Percentiles rank a stretch among this genome's conserved stretches.
Evolutionary conservation across 2,888 invertebrate species (phyloP).

Genomic region (Desoria tigrina): DNA sequence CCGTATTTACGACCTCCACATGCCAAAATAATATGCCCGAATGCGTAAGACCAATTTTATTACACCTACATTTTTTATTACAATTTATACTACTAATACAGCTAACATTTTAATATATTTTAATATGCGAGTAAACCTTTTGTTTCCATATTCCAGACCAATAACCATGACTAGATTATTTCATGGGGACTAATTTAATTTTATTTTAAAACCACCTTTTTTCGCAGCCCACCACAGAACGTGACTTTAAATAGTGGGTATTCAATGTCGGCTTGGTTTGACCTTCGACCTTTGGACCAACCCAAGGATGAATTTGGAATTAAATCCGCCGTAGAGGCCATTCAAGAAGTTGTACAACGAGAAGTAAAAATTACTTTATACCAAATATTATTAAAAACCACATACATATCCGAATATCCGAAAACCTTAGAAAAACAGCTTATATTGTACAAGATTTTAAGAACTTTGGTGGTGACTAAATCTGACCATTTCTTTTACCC

Average conservation of each 20-base stretch:
- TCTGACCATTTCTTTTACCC: too few species aligned
- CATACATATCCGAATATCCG: not conserved
- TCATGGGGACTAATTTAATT: too few species aligned
- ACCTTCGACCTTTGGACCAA: constrained; percentile 79
- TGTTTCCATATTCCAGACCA: too few species aligned
- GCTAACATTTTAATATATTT: too few species aligned
- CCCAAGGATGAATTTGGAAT: constrained; percentile 85
- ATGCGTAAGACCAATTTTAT: too few species aligned
- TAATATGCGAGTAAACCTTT: not conserved
- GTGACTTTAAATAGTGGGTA: constrained; percentile 86
- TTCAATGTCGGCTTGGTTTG: constrained; percentile 91
- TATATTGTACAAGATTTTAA: too few species aligned
- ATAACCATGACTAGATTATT: too few species aligned
- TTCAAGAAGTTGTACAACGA: constrained; percentile 37
- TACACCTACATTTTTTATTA: too few species aligned
- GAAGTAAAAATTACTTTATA: constrained; percentile 34
- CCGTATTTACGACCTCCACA: constrained; percentile 76
- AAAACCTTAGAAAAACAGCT: not conserved
- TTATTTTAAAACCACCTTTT: too few species aligned
- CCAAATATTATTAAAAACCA: not conserved
- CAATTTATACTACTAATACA: too few species aligned
- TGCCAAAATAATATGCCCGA: constrained; percentile 91
- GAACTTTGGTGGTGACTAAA: too few species aligned
- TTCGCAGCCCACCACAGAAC: constrained; percentile 71
- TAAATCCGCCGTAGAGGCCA: constrained; percentile 46